Evolutionary conservation across 2,113 vertebrate species (phyloP).

Genomic region (Dasyprocta punctata): DNA sequence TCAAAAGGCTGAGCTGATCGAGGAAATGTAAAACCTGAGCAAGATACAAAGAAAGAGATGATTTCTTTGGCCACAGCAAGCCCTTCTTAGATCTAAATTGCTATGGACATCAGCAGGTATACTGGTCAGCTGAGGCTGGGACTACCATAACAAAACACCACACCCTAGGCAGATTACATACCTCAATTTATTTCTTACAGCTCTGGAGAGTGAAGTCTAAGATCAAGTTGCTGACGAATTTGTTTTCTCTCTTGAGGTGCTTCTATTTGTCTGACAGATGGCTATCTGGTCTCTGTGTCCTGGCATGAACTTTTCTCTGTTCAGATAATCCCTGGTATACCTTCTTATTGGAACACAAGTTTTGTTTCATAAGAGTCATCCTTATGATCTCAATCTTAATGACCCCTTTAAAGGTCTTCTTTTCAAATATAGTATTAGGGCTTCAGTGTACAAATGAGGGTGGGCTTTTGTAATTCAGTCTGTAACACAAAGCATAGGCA

Average conservation of each 20-base stretch:
- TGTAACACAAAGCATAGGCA: background rate
- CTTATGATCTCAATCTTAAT: background rate
- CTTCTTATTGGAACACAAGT: background rate
- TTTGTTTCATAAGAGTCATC: background rate
- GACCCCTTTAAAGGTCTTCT: background rate
- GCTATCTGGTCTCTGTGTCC: background rate
- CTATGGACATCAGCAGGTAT: background rate
- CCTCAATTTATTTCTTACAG: background rate
- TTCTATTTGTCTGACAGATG: background rate
- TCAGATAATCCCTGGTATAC: background rate
- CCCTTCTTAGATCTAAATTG: background rate
- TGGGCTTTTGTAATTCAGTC: background rate
- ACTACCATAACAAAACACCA: background rate
- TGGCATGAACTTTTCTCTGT: background rate
- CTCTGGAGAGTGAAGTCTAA: background rate
- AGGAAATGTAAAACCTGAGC: background rate
- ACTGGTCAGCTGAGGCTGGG: background rate
- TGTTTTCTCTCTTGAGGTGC: background rate
- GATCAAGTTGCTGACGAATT: background rate
- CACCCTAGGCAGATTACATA: background rate
- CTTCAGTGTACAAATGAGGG: background rate
- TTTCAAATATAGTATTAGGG: background rate
- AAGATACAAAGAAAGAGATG: background rate
- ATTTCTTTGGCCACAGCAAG: background rate
- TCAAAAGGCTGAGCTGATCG: background rate